Evolutionary conservation across 2,797 vertebrate genomes (phyloP).

Genomic region (Alcedo atthis): DNA sequence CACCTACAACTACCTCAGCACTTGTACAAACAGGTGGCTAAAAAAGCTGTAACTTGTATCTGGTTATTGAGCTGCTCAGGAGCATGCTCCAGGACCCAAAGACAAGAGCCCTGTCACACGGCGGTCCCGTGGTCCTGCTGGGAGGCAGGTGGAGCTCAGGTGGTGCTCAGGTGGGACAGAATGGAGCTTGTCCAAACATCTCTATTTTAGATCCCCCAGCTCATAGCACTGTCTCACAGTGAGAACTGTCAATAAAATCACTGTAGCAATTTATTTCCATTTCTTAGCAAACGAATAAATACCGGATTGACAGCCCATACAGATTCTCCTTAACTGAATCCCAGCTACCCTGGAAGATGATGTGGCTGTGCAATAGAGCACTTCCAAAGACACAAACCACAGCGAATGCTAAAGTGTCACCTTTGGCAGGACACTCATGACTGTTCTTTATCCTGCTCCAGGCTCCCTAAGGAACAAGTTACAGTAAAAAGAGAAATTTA

Average conservation of each 20-base stretch:
- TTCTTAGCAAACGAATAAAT: conserved; percentile 71
- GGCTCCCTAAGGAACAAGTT: conserved; percentile 6
- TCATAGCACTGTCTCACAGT: conserved; percentile 26
- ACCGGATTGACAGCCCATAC: conserved; percentile 71
- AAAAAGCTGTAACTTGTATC: fast-evolving
- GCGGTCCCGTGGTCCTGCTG: not conserved
- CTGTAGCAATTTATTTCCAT: conserved; percentile 71
- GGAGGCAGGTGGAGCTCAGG: not conserved
- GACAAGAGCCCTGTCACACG: not conserved
- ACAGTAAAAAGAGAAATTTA: not conserved
- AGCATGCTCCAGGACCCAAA: not conserved
- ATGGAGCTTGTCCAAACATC: not conserved
- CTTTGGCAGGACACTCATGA: conserved; percentile 46
- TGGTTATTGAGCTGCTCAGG: not conserved
- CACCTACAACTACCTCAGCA: not conserved
- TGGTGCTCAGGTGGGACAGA: not conserved
- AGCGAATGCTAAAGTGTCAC: conserved; percentile 57
- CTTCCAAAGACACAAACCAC: conserved; percentile 36
- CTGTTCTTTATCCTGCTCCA: not conserved
- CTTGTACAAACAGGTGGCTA: fast-evolving
- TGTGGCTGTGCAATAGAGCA: not conserved
- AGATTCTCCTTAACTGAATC: conserved; percentile 72
- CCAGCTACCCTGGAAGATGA: conserved; percentile 33
- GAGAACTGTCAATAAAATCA: conserved; percentile 64
- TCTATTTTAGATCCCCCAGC: conserved; percentile 1